A percentile compares a stretch with the other conserved stretches of the same genome.
These are phyloP conservation scores for Elanus axillaris DNA, from an alignment of 2,113 vertebrate species.

Conservation along the genomic window DNA sequence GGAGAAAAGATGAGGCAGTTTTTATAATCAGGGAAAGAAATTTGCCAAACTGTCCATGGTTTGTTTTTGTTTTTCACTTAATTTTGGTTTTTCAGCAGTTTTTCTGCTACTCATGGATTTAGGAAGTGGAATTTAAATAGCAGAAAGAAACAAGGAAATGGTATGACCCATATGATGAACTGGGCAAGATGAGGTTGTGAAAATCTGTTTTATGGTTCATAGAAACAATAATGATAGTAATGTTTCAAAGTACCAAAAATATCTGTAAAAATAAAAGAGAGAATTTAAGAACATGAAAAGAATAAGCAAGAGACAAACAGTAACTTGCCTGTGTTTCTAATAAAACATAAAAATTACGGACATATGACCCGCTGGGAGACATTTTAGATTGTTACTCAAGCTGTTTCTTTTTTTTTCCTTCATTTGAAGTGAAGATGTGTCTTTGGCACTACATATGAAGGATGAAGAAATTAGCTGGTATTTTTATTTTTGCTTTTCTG, in stretches of 20 bases:
- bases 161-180: not conserved
- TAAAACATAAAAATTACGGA: conserved; percentile 23
- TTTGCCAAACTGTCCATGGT: conserved; percentile 46
- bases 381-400: not conserved
- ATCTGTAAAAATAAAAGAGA: conserved; percentile 19
- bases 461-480: not conserved
- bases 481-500: not conserved
- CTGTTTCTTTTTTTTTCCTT: not conserved
- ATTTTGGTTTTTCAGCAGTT: not conserved
- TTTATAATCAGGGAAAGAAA: conserved; percentile 44
- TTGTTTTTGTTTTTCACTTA: not conserved
- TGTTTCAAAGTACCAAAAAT: conserved; percentile 71
- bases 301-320: conserved; percentile 50
- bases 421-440: not conserved
- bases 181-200: not conserved
- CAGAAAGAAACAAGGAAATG: not conserved
- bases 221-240: not conserved
- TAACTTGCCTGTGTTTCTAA: conserved; percentile 61
- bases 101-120: not conserved
- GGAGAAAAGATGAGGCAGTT: not conserved
- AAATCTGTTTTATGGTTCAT: conserved; percentile 6
- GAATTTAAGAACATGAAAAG: not conserved
- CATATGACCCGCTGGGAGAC: not conserved
- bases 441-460: not conserved
- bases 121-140: not conserved